phyloP scores from a whole-genome alignment of 2,797 vertebrate species.

The Poecilia wingei region DNA sequence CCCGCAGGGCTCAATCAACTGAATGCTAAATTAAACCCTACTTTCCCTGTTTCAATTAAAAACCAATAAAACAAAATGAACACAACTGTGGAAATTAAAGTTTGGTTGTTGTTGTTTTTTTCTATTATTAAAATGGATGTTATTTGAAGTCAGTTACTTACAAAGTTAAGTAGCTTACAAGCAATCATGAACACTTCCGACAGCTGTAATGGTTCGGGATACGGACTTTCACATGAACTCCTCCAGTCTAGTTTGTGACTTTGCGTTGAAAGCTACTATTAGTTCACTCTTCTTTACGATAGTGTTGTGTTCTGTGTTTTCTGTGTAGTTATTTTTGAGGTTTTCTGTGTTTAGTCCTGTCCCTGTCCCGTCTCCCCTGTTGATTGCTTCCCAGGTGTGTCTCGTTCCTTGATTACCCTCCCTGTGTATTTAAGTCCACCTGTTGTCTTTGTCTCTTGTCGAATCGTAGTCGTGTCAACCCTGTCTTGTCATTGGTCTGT shows the following conservation, averaged over 20 bases:
- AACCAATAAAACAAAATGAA: conserved; percentile 50
- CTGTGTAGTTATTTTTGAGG: too few species aligned
- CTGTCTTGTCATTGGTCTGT: too few species aligned
- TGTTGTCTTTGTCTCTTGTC: too few species aligned
- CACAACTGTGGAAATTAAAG: conserved; percentile 29
- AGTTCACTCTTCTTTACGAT: not conserved
- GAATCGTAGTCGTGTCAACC: too few species aligned
- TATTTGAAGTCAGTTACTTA: conserved; percentile 48
- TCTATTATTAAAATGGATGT: conserved; percentile 39
- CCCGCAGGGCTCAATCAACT: conserved; percentile 23
- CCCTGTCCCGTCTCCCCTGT: too few species aligned
- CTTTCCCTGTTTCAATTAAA: conserved; percentile 58
- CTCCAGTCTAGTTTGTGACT: not conserved
- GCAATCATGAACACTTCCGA: not conserved
- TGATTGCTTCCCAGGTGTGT: too few species aligned
- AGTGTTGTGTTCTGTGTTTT: too few species aligned
- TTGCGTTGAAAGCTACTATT: not conserved
- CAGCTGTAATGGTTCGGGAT: not conserved
- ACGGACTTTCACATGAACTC: not conserved
- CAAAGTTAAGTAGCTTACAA: conserved; percentile 1
- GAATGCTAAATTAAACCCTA: conserved; percentile 11
- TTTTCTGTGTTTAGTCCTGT: too few species aligned
- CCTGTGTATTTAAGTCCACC: too few species aligned
- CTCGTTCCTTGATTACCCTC: too few species aligned
- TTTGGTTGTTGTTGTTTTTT: conserved; percentile 24